A percentile compares a stretch with the other conserved stretches of the same genome.
Conservation (phyloP, 1,140 invertebrate genomes). For the Cryptotermes secundus region DNA sequence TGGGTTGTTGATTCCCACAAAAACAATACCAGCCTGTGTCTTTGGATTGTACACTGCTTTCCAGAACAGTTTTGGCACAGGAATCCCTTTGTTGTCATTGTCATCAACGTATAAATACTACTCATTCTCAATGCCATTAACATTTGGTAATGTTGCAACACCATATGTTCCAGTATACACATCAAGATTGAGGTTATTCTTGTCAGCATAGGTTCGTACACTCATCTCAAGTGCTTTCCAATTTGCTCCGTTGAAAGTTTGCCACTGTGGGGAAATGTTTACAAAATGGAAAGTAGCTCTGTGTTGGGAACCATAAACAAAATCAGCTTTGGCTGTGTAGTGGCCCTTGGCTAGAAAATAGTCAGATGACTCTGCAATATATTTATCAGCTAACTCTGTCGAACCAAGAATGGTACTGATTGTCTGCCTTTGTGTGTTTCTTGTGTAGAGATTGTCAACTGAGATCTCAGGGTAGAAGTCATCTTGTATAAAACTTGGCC, state of each 20-base stretch:
- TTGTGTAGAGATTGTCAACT: conserved; percentile 39
- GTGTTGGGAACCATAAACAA: conserved; percentile 43
- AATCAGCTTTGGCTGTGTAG: conserved; percentile 49
- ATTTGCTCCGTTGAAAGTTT: conserved; percentile 51
- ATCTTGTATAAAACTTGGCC: conserved; percentile 40
- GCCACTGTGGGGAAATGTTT: conserved; percentile 52
- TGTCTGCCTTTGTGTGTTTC: conserved; percentile 36
- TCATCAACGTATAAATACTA: conserved; percentile 52
- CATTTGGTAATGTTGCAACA: conserved; percentile 40
- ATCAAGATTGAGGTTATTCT: neutral
- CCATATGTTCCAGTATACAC: conserved; percentile 45
- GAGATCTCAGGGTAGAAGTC: conserved; percentile 40
- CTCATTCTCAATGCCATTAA: conserved; percentile 44
- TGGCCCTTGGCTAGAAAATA: conserved; percentile 49
- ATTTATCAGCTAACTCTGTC: conserved; percentile 40
- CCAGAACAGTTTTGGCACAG: conserved; percentile 60
- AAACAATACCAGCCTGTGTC: conserved; percentile 54
- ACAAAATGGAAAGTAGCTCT: conserved; percentile 50
- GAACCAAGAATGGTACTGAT: conserved; percentile 43
- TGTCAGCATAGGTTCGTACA: conserved; percentile 10
- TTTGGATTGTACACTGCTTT: conserved; percentile 60
- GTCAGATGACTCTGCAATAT: conserved; percentile 40
- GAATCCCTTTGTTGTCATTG: conserved; percentile 47
- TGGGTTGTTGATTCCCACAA: conserved; percentile 66
- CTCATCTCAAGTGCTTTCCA: conserved; percentile 46